Conservation (phyloP, 2,888 invertebrate genomes). For the Standfussiana lucernea region DNA sequence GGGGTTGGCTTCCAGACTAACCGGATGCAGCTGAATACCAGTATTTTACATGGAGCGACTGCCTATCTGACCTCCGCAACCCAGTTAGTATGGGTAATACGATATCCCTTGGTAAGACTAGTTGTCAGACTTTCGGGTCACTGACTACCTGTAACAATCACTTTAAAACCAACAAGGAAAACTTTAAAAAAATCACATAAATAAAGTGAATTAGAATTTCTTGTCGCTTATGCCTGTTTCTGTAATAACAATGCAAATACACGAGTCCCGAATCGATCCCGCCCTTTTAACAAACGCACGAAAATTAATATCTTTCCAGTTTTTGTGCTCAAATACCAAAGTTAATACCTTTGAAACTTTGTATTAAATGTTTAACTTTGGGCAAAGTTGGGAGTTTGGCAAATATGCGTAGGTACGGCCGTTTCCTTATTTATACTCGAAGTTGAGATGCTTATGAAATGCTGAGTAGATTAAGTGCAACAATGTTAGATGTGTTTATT, state of each 20-base stretch:
- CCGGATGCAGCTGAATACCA: too few species aligned
- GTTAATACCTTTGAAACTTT: slow-evolving; percentile 41
- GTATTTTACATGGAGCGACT: too few species aligned
- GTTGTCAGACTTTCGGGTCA: too few species aligned
- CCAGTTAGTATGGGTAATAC: too few species aligned
- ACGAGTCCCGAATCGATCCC: neutral
- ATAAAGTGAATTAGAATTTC: neutral
- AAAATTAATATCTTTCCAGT: slow-evolving; percentile 42
- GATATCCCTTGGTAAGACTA: too few species aligned
- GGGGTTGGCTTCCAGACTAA: too few species aligned
- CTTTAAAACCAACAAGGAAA: too few species aligned
- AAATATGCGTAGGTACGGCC: slow-evolving; percentile 42
- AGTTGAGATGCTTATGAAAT: slow-evolving; percentile 39
- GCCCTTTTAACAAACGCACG: slow-evolving; percentile 20
- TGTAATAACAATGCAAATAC: slow-evolving; percentile 23
- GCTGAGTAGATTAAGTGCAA: slow-evolving; percentile 48
- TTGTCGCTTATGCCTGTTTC: slow-evolving; percentile 21
- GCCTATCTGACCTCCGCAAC: too few species aligned
- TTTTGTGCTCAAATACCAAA: slow-evolving; percentile 46
- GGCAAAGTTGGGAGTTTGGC: slow-evolving; percentile 21
- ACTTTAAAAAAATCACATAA: too few species aligned
- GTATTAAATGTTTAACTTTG: slow-evolving; percentile 46
- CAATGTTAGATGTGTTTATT: slow-evolving; percentile 28
- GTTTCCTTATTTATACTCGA: slow-evolving; percentile 40
- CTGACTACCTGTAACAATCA: too few species aligned